Conservation (phyloP, 2,888 invertebrate species). For the Maniola hyperantus region DNA sequence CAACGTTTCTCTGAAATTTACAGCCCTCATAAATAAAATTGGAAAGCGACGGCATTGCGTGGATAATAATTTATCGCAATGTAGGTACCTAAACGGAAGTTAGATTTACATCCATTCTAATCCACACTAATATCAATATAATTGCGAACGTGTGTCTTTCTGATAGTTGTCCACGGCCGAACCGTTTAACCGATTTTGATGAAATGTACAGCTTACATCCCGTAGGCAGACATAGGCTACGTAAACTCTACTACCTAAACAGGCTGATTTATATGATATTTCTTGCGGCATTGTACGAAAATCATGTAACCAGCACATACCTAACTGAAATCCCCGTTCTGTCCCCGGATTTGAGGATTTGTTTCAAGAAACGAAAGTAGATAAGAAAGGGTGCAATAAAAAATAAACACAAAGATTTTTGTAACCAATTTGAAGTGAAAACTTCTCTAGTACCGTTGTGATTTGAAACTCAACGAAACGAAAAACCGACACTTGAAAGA, state of each 20-base stretch:
- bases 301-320: background rate
- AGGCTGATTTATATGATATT: too few species aligned
- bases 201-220: too few species aligned
- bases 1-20: background rate
- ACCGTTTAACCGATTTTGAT: too few species aligned
- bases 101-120: background rate
- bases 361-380: conserved; percentile 4
- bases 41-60: background rate
- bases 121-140: too few species aligned
- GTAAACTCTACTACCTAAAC: too few species aligned
- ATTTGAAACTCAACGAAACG: too few species aligned
- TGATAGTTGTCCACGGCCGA: too few species aligned
- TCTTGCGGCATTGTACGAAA: conserved; percentile 4
- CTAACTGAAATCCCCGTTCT: background rate
- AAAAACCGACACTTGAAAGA: too few species aligned
- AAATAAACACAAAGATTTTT: background rate
- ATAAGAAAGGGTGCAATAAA: background rate
- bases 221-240: too few species aligned
- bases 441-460: too few species aligned
- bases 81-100: background rate
- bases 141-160: too few species aligned
- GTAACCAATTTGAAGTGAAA: background rate
- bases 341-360: conserved; percentile 5
- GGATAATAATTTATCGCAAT: background rate
- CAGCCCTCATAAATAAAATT: conserved; percentile 3